Percentiles rank a stretch among this genome's conserved stretches.
Conservation (phyloP, 2,888 invertebrate genomes). For the Neria commutata region DNA sequence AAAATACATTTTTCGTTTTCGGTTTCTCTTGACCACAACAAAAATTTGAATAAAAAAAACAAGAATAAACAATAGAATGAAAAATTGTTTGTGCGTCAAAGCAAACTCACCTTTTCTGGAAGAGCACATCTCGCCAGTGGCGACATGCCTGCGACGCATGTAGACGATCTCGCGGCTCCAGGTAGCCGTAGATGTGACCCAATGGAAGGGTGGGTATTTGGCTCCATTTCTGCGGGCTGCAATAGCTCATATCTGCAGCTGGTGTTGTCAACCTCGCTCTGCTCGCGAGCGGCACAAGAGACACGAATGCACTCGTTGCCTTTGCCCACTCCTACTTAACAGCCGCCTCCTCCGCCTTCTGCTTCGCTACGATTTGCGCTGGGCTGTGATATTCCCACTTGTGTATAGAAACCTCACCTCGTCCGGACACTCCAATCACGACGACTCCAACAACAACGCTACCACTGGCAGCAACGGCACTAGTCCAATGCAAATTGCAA, state of each 20-base stretch:
- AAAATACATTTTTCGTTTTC: background rate
- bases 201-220: conserved; percentile 61
- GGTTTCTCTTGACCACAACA: background rate
- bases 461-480: too few species aligned
- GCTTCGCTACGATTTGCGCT: too few species aligned
- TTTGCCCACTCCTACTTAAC: too few species aligned
- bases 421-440: too few species aligned
- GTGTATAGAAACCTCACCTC: too few species aligned
- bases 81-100: conserved; percentile 1
- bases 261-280: too few species aligned
- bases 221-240: conserved; percentile 45
- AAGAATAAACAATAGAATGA: background rate
- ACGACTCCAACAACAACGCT: too few species aligned
- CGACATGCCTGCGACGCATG: conserved; percentile 65
- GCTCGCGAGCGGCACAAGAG: too few species aligned
- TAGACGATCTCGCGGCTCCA: conserved; percentile 62
- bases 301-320: too few species aligned
- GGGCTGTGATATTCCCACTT: too few species aligned
- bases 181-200: conserved; percentile 62
- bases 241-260: background rate
- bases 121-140: conserved; percentile 65
- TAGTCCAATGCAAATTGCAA: too few species aligned
- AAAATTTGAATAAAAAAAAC: background rate
- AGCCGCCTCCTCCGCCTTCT: too few species aligned
- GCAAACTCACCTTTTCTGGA: conserved; percentile 59